A percentile compares a stretch with the other conserved stretches of the same genome.
phyloP scores from a whole-genome alignment of 2,888 invertebrate species.

The Polylopha cassiicola region DNA sequence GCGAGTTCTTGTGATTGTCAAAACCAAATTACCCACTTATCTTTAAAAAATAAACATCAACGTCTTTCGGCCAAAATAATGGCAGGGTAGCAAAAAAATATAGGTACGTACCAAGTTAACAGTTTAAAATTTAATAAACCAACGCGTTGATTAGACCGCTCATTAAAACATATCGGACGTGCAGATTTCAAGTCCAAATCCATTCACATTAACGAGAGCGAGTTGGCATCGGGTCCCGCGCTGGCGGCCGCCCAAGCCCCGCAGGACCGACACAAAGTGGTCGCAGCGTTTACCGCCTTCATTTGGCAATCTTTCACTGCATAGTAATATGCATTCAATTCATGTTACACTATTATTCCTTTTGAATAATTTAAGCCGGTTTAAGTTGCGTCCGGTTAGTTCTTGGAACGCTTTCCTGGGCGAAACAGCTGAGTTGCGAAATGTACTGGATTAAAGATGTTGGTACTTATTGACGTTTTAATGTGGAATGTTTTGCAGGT shows the following conservation, averaged over 20 bases:
- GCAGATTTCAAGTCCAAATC: constrained; percentile 19
- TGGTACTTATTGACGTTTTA: too few species aligned
- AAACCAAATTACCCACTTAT: too few species aligned
- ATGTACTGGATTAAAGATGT: too few species aligned
- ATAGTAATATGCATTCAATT: constrained; percentile 23
- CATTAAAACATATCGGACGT: constrained; percentile 20
- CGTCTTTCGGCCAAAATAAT: too few species aligned
- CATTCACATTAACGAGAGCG: constrained; percentile 19
- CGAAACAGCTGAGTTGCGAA: too few species aligned
- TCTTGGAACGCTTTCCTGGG: too few species aligned
- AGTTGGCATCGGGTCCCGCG: constrained; percentile 14
- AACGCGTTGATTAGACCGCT: constrained; percentile 19
- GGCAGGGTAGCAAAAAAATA: too few species aligned
- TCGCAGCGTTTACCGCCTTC: constrained; percentile 22
- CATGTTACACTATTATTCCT: constrained; percentile 21
- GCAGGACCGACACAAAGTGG: constrained; percentile 22
- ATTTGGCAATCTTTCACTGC: constrained; percentile 24
- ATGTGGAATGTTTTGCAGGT: too few species aligned
- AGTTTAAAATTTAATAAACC: too few species aligned
- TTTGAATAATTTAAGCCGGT: constrained; percentile 21
- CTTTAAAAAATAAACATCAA: too few species aligned
- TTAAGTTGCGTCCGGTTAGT: constrained; percentile 2
- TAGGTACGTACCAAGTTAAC: too few species aligned
- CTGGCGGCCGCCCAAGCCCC: constrained; percentile 19
- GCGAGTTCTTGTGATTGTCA: too few species aligned